These are phyloP conservation scores for Brachyopa scutellaris DNA, from an alignment of 2,888 invertebrate species.

Conservation along the genomic window DNA sequence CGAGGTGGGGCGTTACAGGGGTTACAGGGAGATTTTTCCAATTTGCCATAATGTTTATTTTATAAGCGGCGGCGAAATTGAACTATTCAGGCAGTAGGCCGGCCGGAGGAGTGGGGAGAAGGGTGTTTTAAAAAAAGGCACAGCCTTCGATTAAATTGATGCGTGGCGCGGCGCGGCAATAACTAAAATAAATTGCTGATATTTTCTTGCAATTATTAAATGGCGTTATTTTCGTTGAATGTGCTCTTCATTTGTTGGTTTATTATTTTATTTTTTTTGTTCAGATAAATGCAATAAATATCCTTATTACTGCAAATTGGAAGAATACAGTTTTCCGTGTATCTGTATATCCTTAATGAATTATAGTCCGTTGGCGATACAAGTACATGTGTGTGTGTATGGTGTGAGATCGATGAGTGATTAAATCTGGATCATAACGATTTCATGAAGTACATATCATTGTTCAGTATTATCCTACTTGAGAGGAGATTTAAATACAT, in stretches of 20 bases:
- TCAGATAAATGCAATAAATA: constrained; percentile 54
- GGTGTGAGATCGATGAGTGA: constrained; percentile 6
- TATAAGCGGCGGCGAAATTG: constrained; percentile 65
- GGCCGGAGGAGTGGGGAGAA: neutral
- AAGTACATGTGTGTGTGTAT: neutral
- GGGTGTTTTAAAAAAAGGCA: too few species aligned
- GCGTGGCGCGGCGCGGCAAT: constrained; percentile 52
- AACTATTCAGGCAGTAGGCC: constrained; percentile 48
- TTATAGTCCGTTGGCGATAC: constrained; percentile 21
- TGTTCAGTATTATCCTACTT: constrained; percentile 16
- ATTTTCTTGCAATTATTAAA: constrained; percentile 69
- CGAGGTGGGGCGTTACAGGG: constrained; percentile 51
- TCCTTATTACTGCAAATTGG: constrained; percentile 71
- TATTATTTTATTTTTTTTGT: constrained; percentile 9
- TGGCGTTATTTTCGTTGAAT: constrained; percentile 37
- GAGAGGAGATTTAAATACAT: too few species aligned
- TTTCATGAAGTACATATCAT: constrained; percentile 54
- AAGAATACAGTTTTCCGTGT: constrained; percentile 33
- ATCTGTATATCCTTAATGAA: constrained; percentile 36
- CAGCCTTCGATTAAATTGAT: constrained; percentile 64
- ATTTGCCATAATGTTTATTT: constrained; percentile 71
- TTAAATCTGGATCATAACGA: constrained; percentile 42
- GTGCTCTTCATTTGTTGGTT: neutral
- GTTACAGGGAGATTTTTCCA: constrained; percentile 68
- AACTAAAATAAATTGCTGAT: constrained; percentile 68